Percentiles rank a stretch among this genome's conserved stretches.
Evolutionary conservation across 2,797 vertebrate species (phyloP).

Genomic region (Atherinosoma microstoma): DNA sequence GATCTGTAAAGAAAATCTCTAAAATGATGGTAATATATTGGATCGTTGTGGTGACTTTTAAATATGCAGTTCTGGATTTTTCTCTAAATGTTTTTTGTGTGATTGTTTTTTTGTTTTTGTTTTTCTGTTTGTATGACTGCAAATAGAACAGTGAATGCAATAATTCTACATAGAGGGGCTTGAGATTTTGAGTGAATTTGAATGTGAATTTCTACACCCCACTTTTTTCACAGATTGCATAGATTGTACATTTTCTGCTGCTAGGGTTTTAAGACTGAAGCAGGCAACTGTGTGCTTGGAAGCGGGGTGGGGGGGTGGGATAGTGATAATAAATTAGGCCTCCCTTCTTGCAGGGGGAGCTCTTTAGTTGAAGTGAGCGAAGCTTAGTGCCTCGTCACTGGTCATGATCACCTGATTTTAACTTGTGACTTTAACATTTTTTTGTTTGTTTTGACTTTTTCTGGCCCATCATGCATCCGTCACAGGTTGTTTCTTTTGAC

Average conservation of each 20-base stretch:
- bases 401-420: slow-evolving; percentile 38
- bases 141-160: slow-evolving; percentile 81
- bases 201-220: slow-evolving; percentile 80
- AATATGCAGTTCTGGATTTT: slow-evolving; percentile 69
- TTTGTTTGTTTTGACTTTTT: slow-evolving; percentile 9
- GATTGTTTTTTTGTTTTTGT: slow-evolving; percentile 25
- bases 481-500: slow-evolving; percentile 13
- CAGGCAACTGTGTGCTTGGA: slow-evolving; percentile 53
- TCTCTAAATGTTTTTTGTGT: slow-evolving; percentile 51
- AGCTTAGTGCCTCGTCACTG: slow-evolving; percentile 74
- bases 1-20: slow-evolving; percentile 79
- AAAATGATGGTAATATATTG: slow-evolving; percentile 84
- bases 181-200: slow-evolving; percentile 78
- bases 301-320: slow-evolving; percentile 40
- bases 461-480: neutral
- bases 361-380: slow-evolving; percentile 61
- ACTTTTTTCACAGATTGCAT: slow-evolving; percentile 54
- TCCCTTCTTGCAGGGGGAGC: slow-evolving; percentile 67
- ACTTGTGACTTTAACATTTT: slow-evolving; percentile 15
- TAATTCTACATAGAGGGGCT: slow-evolving; percentile 78
- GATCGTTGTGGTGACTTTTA: slow-evolving; percentile 79
- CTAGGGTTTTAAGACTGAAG: slow-evolving; percentile 65
- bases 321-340: slow-evolving; percentile 70
- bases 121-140: slow-evolving; percentile 62
- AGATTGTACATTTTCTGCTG: slow-evolving; percentile 80